Conservation (phyloP, 2,113 vertebrate genomes). For the Alethe castanea region DNA sequence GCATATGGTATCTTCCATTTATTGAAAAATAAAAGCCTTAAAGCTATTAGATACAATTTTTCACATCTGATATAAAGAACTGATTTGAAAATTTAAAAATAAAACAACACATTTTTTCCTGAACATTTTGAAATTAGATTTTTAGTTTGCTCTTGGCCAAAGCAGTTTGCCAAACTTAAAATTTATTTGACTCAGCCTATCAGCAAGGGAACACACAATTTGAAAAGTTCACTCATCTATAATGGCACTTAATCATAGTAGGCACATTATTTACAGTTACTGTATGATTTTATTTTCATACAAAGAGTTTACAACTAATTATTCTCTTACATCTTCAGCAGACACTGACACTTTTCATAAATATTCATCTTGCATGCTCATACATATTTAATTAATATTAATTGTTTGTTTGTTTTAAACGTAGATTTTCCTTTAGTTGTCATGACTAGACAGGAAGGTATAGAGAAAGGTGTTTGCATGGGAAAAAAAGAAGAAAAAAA, state of each 20-base stretch:
- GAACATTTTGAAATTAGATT: not conserved
- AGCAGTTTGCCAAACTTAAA: not conserved
- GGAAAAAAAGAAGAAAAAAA: not conserved
- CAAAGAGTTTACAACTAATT: not conserved
- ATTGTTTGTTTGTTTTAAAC: conserved; percentile 43
- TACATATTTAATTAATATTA: conserved; percentile 50
- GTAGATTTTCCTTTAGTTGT: not conserved
- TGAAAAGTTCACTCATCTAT: not conserved
- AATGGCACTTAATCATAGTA: not conserved
- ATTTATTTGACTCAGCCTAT: not conserved
- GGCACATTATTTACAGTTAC: not conserved
- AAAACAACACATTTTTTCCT: not conserved
- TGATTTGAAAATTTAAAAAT: not conserved
- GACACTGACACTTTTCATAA: conserved; percentile 7
- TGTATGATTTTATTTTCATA: not conserved
- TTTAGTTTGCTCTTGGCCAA: not conserved
- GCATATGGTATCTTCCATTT: not conserved
- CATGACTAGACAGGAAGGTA: not conserved
- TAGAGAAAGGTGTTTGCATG: not conserved
- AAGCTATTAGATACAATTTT: not conserved
- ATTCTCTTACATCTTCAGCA: not conserved
- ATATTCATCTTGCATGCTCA: conserved; percentile 21
- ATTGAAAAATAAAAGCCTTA: not conserved
- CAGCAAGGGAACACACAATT: not conserved
- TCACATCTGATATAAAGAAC: not conserved